These are phyloP conservation scores for Eurystomus gularis DNA, from an alignment of 2,113 vertebrate genomes.

Conservation along the genomic window DNA sequence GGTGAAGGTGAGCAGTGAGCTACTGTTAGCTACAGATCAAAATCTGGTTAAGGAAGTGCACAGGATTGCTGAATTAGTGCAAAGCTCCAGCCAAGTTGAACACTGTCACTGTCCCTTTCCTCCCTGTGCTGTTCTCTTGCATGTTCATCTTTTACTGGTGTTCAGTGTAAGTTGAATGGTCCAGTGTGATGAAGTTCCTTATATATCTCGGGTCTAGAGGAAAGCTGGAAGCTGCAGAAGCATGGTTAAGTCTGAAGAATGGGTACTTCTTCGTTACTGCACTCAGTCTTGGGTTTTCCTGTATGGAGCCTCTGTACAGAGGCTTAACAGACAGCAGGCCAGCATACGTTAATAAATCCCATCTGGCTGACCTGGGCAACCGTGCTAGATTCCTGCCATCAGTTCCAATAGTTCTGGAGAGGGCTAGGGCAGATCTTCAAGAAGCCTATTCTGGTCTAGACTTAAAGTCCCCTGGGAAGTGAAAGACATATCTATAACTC, in stretches of 20 bases:
- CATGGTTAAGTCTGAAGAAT: neutral
- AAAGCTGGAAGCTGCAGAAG: neutral
- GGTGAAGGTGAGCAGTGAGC: neutral
- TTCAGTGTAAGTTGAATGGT: neutral
- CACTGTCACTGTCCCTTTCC: neutral
- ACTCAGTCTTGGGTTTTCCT: neutral
- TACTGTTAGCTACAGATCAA: neutral
- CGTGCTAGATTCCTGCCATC: neutral
- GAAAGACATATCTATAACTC: neutral
- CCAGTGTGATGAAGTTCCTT: neutral
- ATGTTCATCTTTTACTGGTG: neutral
- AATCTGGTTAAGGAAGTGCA: neutral
- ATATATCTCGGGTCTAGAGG: neutral
- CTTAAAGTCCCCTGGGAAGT: neutral
- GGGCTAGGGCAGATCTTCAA: neutral
- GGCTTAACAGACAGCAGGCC: neutral
- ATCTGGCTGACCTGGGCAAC: neutral
- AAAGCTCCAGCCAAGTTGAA: neutral
- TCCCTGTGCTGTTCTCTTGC: accelerated
- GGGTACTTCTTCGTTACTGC: neutral
- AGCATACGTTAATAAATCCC: neutral
- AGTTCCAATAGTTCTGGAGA: neutral
- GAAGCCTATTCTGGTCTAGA: neutral
- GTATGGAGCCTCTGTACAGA: neutral
- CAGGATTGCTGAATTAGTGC: neutral